phyloP scores from a whole-genome alignment of 2,797 vertebrate species.

The Microctenopoma stevenorrisi region DNA sequence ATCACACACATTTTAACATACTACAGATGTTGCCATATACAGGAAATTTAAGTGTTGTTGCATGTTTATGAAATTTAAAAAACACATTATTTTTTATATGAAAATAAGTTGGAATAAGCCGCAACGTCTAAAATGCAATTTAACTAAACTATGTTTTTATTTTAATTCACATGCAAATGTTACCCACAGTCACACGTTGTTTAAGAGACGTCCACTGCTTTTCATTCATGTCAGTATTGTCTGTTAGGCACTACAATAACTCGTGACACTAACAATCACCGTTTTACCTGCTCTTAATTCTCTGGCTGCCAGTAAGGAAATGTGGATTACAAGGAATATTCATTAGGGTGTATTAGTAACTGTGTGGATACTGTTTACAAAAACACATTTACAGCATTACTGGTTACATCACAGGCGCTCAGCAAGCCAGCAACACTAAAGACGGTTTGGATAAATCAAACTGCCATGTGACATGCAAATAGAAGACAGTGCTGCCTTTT shows the following conservation, averaged over 20 bases:
- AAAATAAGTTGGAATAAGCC: background rate
- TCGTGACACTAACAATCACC: slow-evolving; percentile 2
- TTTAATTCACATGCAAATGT: background rate
- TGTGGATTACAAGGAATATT: slow-evolving; percentile 23
- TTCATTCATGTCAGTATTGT: slow-evolving; percentile 7
- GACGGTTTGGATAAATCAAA: slow-evolving; percentile 65
- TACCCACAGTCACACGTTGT: background rate
- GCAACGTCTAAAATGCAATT: background rate
- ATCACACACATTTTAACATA: too few relatives aligned
- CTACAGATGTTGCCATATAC: too few relatives aligned
- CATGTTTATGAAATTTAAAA: background rate
- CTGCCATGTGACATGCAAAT: slow-evolving; percentile 66
- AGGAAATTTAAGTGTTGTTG: background rate
- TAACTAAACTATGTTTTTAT: too few relatives aligned
- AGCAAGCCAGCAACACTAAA: slow-evolving; percentile 47
- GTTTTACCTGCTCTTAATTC: slow-evolving; percentile 16
- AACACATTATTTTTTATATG: background rate
- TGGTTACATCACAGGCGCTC: slow-evolving; percentile 49
- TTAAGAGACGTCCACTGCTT: background rate
- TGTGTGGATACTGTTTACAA: slow-evolving; percentile 11
- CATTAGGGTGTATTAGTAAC: slow-evolving; percentile 6
- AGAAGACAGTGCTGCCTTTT: slow-evolving; percentile 60
- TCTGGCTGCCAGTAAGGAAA: background rate
- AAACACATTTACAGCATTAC: slow-evolving; percentile 36
- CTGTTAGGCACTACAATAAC: slow-evolving; percentile 12